Evolutionary conservation across 1,140 invertebrate genomes (phyloP).

Genomic region (Conus ventricosus): DNA sequence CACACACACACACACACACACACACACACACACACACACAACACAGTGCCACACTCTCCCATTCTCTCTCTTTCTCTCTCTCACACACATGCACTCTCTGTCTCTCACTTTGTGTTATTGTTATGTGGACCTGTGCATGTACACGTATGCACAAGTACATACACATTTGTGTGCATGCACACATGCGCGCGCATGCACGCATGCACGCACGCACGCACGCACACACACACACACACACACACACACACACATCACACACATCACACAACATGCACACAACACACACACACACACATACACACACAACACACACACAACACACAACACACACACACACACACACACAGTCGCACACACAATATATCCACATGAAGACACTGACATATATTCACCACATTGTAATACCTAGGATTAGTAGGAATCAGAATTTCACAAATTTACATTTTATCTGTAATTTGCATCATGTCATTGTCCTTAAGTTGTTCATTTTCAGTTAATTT

Average conservation of each 20-base stretch:
- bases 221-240: constrained; percentile 2
- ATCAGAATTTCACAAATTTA: no score
- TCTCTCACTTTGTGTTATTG: background rate
- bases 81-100: background rate
- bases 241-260: no score
- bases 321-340: constrained; percentile 1
- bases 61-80: no score
- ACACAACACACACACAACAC: background rate
- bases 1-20: background rate
- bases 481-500: no score
- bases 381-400: no score
- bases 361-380: no score
- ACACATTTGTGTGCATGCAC: background rate
- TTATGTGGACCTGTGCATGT: background rate
- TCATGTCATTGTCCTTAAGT: no score
- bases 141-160: background rate
- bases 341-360: background rate
- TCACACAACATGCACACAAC: background rate
- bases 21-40: background rate
- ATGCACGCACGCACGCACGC: background rate
- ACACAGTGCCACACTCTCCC: background rate
- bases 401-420: no score
- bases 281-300: constrained; percentile 6
- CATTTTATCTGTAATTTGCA: no score
- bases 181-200: background rate